A percentile compares a stretch with the other conserved stretches of the same genome.
Conservation (phyloP, 37 sponge, comb jelly and placozoan genomes). For the Cliona cf. orientalis region DNA sequence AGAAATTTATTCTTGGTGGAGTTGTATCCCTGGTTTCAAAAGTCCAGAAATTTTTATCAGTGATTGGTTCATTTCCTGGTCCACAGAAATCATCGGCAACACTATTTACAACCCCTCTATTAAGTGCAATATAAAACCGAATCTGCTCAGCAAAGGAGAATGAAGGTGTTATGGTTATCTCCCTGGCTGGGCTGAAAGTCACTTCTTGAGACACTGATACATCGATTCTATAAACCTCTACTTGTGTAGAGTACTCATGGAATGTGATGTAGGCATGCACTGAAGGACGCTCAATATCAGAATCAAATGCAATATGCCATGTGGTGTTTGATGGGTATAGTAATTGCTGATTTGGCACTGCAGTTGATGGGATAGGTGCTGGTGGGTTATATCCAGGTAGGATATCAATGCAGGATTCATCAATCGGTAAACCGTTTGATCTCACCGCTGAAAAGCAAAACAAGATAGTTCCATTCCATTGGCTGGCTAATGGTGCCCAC, state of each 20-base stretch:
- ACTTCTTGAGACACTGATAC: conserved; percentile 30
- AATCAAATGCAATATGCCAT: conserved; percentile 29
- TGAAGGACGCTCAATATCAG: conserved; percentile 25
- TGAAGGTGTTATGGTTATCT: conserved; percentile 14
- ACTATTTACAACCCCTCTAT: conserved; percentile 38
- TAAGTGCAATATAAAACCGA: conserved; percentile 17
- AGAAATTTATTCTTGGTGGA: conserved; percentile 24
- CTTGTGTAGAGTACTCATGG: background rate
- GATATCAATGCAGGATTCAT: conserved; percentile 25
- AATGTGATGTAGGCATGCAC: background rate
- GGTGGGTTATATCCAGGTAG: conserved; percentile 25
- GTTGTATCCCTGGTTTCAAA: conserved; percentile 41
- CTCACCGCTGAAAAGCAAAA: conserved; percentile 35
- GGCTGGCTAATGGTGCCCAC: conserved; percentile 24
- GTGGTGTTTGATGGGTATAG: conserved; percentile 35
- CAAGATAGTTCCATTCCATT: conserved; percentile 17
- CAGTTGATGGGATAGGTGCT: background rate
- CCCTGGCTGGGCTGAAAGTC: background rate
- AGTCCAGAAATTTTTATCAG: conserved; percentile 29
- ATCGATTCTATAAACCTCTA: conserved; percentile 27
- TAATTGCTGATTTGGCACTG: background rate
- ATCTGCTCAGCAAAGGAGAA: conserved; percentile 21
- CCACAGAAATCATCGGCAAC: conserved; percentile 20
- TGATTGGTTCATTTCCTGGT: conserved; percentile 46
- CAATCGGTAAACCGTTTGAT: conserved; percentile 29